Conservation (phyloP, 2,113 vertebrate genomes). For the Hippotragus niger region DNA sequence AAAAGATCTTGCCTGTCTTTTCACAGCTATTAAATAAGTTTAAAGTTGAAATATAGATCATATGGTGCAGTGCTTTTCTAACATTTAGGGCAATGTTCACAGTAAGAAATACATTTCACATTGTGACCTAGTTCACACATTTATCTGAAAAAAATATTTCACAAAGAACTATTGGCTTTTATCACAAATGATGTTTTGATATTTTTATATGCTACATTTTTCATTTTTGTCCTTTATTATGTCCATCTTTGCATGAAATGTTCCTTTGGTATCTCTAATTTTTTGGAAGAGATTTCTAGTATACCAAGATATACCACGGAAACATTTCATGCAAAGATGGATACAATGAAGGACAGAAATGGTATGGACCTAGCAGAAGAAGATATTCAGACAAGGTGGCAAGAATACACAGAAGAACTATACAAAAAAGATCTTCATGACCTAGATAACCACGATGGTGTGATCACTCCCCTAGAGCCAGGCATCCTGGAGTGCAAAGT, state of each 20-base stretch:
- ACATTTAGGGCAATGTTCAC: neutral
- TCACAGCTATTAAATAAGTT: neutral
- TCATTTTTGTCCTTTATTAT: neutral
- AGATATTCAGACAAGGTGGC: neutral
- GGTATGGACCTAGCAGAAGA: neutral
- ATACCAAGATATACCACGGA: neutral
- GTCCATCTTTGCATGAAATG: neutral
- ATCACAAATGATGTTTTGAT: neutral
- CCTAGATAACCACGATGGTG: neutral
- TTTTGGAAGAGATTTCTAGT: neutral
- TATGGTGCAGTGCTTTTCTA: neutral
- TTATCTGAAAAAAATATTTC: neutral
- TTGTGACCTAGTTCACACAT: slow-evolving; percentile 8
- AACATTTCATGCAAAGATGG: neutral
- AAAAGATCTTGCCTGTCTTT: neutral
- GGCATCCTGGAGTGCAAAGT: neutral
- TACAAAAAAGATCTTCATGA: neutral
- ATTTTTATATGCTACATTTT: neutral
- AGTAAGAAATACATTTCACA: neutral
- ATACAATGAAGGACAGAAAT: neutral
- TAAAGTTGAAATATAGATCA: neutral
- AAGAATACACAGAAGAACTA: neutral
- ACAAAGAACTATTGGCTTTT: neutral
- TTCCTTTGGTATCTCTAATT: neutral
- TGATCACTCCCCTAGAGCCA: neutral